phyloP scores from a whole-genome alignment of 1,140 invertebrate genomes.

The Thaumatotibia leucotreta region DNA sequence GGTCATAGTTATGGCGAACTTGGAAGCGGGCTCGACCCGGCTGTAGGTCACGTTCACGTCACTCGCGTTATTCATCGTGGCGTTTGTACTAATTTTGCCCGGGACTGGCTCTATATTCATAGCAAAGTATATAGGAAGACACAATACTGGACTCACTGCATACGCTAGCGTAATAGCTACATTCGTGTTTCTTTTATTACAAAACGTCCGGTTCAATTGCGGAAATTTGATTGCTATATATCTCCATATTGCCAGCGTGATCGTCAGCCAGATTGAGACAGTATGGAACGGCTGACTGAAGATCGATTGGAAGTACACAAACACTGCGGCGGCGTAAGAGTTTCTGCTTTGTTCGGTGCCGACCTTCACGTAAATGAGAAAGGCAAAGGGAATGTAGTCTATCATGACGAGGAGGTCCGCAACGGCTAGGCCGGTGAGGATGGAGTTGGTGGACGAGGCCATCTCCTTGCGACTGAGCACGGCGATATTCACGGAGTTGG shows the following conservation, averaged over 20 bases:
- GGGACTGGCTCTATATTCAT: slow-evolving; percentile 62
- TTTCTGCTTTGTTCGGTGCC: slow-evolving; percentile 74
- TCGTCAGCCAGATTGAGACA: slow-evolving; percentile 94
- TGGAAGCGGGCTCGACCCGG: slow-evolving; percentile 29
- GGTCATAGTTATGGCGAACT: slow-evolving; percentile 60
- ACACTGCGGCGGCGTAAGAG: slow-evolving; percentile 88
- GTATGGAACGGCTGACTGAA: slow-evolving; percentile 93
- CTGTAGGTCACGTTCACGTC: slow-evolving; percentile 27
- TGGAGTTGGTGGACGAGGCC: slow-evolving; percentile 90
- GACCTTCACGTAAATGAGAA: slow-evolving; percentile 85
- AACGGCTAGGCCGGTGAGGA: slow-evolving; percentile 91
- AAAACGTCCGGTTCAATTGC: slow-evolving; percentile 86
- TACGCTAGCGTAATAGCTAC: slow-evolving; percentile 89
- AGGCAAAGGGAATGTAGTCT: slow-evolving; percentile 93
- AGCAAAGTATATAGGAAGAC: slow-evolving; percentile 89
- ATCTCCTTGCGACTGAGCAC: slow-evolving; percentile 94
- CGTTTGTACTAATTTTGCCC: slow-evolving; percentile 22
- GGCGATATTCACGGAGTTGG: slow-evolving; percentile 95
- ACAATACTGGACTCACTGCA: slow-evolving; percentile 88
- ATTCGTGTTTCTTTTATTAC: slow-evolving; percentile 83
- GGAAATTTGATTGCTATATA: slow-evolving; percentile 93
- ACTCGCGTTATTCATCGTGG: slow-evolving; percentile 30
- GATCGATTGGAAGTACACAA: slow-evolving; percentile 89
- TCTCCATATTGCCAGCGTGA: slow-evolving; percentile 94
- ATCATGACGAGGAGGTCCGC: slow-evolving; percentile 95